Percentiles rank a stretch among this genome's conserved stretches.
These are phyloP conservation scores for Callithrix jacchus DNA, from an alignment of 2,113 vertebrate genomes.

Conservation along the genomic window DNA sequence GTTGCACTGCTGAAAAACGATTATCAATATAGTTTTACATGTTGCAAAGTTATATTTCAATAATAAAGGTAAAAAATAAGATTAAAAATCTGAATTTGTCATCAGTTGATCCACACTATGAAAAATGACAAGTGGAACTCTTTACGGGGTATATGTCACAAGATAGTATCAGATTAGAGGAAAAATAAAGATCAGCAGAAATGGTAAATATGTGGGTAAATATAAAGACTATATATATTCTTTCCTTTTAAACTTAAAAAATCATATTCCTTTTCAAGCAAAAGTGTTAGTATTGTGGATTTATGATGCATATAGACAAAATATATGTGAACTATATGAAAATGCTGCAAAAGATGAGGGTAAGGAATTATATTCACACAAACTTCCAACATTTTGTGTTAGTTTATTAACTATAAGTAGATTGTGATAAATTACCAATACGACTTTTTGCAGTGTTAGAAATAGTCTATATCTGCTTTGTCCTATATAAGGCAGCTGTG, in stretches of 20 bases:
- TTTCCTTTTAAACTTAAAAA: not conserved
- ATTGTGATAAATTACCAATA: not conserved
- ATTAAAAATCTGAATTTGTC: not conserved
- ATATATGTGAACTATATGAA: not conserved
- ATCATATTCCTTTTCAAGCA: not conserved
- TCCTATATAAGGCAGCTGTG: not conserved
- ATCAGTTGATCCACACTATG: not conserved
- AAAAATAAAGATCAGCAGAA: not conserved
- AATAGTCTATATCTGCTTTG: not conserved
- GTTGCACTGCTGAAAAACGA: not conserved
- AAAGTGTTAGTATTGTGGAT: not conserved
- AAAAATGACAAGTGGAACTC: not conserved
- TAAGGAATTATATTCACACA: not conserved
- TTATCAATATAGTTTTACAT: not conserved
- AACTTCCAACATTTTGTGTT: not conserved
- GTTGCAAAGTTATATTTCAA: not conserved
- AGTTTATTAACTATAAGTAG: not conserved
- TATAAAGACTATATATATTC: not conserved
- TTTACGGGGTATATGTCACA: not conserved
- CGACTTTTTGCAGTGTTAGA: not conserved
- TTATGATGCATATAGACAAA: not conserved
- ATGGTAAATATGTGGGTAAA: not conserved
- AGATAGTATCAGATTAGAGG: not conserved
- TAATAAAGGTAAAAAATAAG: not conserved
- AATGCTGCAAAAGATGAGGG: not conserved